Base-by-base conservation (phyloP, 2,888 invertebrate species). In the Aleiodes alternator region DNA sequence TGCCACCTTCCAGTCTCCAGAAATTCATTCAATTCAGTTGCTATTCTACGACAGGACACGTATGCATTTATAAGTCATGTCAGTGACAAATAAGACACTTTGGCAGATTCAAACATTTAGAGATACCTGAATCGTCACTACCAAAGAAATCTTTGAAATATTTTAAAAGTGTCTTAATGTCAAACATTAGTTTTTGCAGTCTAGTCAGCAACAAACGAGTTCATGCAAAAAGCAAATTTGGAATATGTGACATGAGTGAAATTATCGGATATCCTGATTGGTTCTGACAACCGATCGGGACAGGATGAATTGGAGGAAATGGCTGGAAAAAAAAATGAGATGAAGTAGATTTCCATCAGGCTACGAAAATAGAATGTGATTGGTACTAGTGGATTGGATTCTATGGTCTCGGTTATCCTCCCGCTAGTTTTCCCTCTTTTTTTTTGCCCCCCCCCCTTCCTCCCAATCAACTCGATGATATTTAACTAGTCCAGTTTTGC, bases 291-390 rank as follows among this genome's bases (percentile, higher is more conserved):
- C 50, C n/a, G 16, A 50, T 68, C 8, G 66, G 50, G 48, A 48
- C 2, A 14, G 29, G 31, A 31, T 14, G 34, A 6, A 23, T 38
- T 14, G 43, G 43, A 56, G 55, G 12, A 38, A 12, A 51, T 23
- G 23, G 23, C 23, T 53, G 38, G 38, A 14, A 66, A 38, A 55
- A 29, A 68, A 23, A 29, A 16, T 12, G 72, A 72, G 59, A 48
- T 31, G 53, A 55, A 72, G 51, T 34, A 51, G 34, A 66, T 72
- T 64, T 55, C 31, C 64, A 72, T 72, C 64, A 38, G 66, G 64
- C 72, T 66, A 68, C 38, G 72, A 72, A 72, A 72, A 66, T 72
- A 72, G 72, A 72, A 72, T 72, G 64, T 72, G 72, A 72, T 72
- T 72, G 72, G 72, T 70, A 57, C 43, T 23, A n/a, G 50, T 71